Conservation (phyloP, 2,797 vertebrate genomes). For the Myoxocephalus aenaeus region DNA sequence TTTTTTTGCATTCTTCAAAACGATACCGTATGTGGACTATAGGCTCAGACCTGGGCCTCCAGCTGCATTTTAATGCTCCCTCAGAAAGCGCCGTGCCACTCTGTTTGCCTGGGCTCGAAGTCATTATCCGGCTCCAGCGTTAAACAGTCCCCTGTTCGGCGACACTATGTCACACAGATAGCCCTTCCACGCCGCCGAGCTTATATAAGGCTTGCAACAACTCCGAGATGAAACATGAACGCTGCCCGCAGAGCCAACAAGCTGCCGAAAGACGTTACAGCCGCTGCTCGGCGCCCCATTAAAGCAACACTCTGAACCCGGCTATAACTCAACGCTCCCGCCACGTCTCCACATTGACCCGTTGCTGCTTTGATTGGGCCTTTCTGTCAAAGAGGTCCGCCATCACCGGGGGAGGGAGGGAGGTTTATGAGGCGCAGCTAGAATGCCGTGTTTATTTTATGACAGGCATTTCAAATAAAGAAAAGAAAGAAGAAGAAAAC, state of each 20-base stretch:
- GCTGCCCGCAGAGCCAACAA: constrained; percentile 62
- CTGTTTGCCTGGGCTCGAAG: constrained; percentile 33
- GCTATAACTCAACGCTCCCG: constrained; percentile 72
- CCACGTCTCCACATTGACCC: constrained; percentile 75
- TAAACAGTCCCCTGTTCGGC: constrained; percentile 48
- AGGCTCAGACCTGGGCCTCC: neutral
- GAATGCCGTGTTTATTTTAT: constrained; percentile 74
- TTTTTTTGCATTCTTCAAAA: neutral
- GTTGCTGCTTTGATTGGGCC: constrained; percentile 73
- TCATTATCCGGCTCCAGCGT: constrained; percentile 54
- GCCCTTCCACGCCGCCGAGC: constrained; percentile 30
- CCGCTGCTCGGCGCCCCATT: constrained; percentile 73
- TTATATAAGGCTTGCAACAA: constrained; percentile 57
- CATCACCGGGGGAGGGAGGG: constrained; percentile 45
- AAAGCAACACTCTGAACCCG: constrained; percentile 75
- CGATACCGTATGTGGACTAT: neutral
- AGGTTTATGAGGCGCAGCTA: constrained; percentile 71
- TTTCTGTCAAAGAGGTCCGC: constrained; percentile 74
- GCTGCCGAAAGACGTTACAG: constrained; percentile 68
- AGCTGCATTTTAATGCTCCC: neutral
- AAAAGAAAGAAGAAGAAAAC: constrained; percentile 42
- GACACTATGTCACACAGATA: constrained; percentile 41
- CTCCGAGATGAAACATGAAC: constrained; percentile 42
- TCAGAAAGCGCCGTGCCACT: constrained; percentile 20
- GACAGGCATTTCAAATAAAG: constrained; percentile 72